Percentiles rank a stretch among this genome's conserved stretches.
These are phyloP conservation scores for Trisateles emortualis DNA, from an alignment of 2,888 invertebrate genomes.

Conservation along the genomic window DNA sequence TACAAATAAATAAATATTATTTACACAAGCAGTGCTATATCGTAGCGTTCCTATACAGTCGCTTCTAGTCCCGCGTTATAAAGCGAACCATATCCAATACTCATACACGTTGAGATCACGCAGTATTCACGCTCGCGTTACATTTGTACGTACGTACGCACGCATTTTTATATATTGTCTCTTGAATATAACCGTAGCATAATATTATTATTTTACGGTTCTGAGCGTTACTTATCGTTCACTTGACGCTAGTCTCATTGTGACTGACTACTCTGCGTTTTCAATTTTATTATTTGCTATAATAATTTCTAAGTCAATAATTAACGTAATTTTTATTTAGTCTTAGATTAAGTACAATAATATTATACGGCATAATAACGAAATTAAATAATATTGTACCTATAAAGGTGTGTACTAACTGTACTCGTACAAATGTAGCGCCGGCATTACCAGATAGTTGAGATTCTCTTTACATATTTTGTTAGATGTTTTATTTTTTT, in stretches of 20 bases:
- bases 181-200: too few relatives aligned
- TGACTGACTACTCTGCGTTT: not conserved
- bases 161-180: not conserved
- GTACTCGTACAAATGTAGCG: slow-evolving; percentile 33
- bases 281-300: too few relatives aligned
- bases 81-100: slow-evolving; percentile 38
- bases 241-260: not conserved
- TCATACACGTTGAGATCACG: slow-evolving; percentile 21
- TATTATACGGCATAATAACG: too few relatives aligned
- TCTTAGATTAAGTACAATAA: too few relatives aligned
- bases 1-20: slow-evolving; percentile 5
- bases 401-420: too few relatives aligned
- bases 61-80: slow-evolving; percentile 73
- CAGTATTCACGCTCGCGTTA: slow-evolving; percentile 13
- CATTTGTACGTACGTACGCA: slow-evolving; percentile 1
- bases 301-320: too few relatives aligned
- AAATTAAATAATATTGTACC: not conserved
- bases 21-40: slow-evolving; percentile 24
- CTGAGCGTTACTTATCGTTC: not conserved
- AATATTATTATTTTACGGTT: too few relatives aligned
- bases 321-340: too few relatives aligned
- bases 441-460: slow-evolving; percentile 35
- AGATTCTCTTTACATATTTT: slow-evolving; percentile 50
- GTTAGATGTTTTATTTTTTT: slow-evolving; percentile 45
- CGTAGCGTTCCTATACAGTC: slow-evolving; percentile 31